Conservation (phyloP, 2,888 invertebrate species). For the Nephrotoma flavescens region DNA sequence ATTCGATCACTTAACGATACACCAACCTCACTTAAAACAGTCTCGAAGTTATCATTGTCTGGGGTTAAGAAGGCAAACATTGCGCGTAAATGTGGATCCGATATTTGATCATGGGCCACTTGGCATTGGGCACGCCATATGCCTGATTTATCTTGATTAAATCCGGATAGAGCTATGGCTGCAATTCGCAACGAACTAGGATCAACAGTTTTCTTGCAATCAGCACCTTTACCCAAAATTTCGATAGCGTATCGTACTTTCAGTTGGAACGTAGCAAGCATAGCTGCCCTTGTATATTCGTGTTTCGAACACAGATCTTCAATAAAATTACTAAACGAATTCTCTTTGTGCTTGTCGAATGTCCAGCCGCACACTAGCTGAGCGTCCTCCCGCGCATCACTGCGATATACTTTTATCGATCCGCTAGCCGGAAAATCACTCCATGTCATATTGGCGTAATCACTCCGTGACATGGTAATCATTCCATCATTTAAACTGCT, state of each 20-base stretch:
- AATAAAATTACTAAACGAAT: conserved; percentile 39
- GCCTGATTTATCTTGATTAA: conserved; percentile 67
- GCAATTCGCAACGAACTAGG: conserved; percentile 32
- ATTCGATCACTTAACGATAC: conserved; percentile 78
- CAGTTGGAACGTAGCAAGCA: conserved; percentile 81
- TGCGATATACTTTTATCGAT: conserved; percentile 31
- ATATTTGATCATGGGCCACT: conserved; percentile 56
- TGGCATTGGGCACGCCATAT: conserved; percentile 66
- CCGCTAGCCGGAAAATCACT: conserved; percentile 20
- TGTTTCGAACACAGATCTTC: conserved; percentile 55
- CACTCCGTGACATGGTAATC: conserved; percentile 22
- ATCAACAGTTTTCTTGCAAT: conserved; percentile 15
- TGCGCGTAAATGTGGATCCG: conserved; percentile 81
- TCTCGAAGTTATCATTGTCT: conserved; percentile 58
- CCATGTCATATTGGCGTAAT: conserved; percentile 27
- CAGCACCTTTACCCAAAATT: conserved; percentile 62
- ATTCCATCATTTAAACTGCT: conserved; percentile 18
- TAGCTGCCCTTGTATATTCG: conserved; percentile 70
- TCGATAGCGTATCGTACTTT: conserved; percentile 72
- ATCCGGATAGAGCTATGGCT: conserved; percentile 75
- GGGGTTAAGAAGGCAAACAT: conserved; percentile 82
- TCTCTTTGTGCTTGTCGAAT: conserved; percentile 53
- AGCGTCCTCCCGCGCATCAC: conserved; percentile 62
- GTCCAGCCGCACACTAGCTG: conserved; percentile 84
- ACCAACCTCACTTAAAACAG: conserved; percentile 64